Base-by-base conservation (phyloP, 2,888 invertebrate species). In the Heliconius hortense region DNA sequence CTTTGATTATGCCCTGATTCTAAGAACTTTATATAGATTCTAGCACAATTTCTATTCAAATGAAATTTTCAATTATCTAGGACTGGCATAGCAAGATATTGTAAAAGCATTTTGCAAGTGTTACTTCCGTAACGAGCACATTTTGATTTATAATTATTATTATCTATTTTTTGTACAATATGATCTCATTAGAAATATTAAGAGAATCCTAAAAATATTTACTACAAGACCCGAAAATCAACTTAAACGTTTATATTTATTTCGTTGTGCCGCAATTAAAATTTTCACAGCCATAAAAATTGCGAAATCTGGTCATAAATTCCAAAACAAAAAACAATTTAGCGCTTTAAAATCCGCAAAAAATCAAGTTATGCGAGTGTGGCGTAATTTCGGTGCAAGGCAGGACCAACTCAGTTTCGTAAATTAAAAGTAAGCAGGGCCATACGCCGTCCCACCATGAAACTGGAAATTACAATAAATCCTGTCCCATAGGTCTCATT, bases 381-480 rank as follows among this genome's bases (percentile, higher is more conserved):
- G 76, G 77, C 76, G 76, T 77, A 79, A 79, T 77, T 78, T 80
- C 73, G 73, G 72, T 78, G 78, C 75, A 73, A 73, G 76, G 76
- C 78, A 84, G 83, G 79, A 81, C 83, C 84, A 88, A 86, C 84
- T 85, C 83, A 79, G 80, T 82, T 84, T 81, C 82, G 84, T 84
- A 90, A 89, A 90, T 91, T 89, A 89, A 91, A 90, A 89, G 87
- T 88, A 89, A 89, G 87, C 87, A 85, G 79, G 81, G 81, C 82
- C 83, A 85, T 80, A 82, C 82, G 79, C 81, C 79, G 77, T 77
- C 75, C 79, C 80, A 81, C 82, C 83, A 81, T 82, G 82, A 82
- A 83, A 80, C 80, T 76, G 79, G 74, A 82, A 84, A 84, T 84
- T 82, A 82, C 82, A 82, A 81, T 85, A 84, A 84, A 85, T 84